Base-by-base conservation (phyloP, 2,797 vertebrate genomes). In the Aplochiton taeniatus region DNA sequence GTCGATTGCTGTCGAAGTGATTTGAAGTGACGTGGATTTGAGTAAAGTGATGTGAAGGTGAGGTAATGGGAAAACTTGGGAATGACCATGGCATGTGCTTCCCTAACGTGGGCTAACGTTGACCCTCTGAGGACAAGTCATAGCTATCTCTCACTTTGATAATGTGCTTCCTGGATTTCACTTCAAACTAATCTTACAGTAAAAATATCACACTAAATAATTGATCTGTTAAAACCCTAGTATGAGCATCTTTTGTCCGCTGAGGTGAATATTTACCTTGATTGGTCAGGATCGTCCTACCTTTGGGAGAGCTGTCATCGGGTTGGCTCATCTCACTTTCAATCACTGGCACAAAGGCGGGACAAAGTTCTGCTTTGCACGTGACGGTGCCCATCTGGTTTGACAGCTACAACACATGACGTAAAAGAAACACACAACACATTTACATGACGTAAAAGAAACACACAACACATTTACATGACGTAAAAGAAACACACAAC, bases 311-410 rank as follows among this genome's bases (percentile, higher is more conserved):
- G 9, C 95, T 87, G 41, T 92, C 87, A 77, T 92, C 93, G n/a
- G 94, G 90, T 66, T 90, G 84, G 70, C 84, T 79, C 54, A 58
- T 88, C 80, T 90, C 87, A 0, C 85, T 85, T 49, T 88, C 87
- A 54, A 88, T 74, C 16, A 82, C 77, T 7, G 92, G 85, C 0
- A 88, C 75, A 0, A 94, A 91, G 10, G 91, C 90, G 6, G 92
- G 80, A 52, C 89, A 94, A 52, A 99, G 90, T 43, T 96, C 93
- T 5, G 93, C 94, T 19, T 91, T 93, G 8, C 94, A 94, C 65
- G 92, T 95, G 4, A 94, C 83, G 8, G 93, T 92, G 56, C 98
- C 98, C 81, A 97, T 88, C 66, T 93, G 92, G 88, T 98, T 99
- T 79, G 82, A 82, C 74, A 99, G 84, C 98, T 96, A 85, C 55